Evolutionary conservation across 1,140 invertebrate species (phyloP), one percentile per base, ranked within the genome.

Genomic region (Lasioglossum baleicum): DNA sequence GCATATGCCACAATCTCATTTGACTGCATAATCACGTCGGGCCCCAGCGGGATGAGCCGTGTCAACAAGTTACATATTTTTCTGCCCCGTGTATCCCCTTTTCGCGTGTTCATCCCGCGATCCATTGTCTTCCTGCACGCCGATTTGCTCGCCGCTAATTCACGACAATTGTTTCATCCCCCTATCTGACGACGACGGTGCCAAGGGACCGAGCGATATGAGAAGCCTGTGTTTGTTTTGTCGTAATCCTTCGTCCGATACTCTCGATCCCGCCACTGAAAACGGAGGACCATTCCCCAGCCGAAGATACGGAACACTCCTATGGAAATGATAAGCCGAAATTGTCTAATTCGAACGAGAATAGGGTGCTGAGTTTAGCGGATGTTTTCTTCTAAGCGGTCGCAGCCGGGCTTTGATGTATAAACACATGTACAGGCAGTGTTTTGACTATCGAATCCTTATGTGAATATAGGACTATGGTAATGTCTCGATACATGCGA

Each of bases 1-100:
- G 91, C 92, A 93, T 93, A 93, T 93, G 92, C 91, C 91, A 93
- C 91, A 92, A 92, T 93, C 92, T 92, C 92, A 93, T 93, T 93
- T 93, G 92, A 93, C 92, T 93, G 88, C 91, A 90, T 93, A 93
- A 93, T 93, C 90, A 90, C 87, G 90, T 91, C 84, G 79, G 88
- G 83, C 87, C 91, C 87, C 72, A 82, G 20, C 1, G 91, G 91
- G 90, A 92, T 91, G 85, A 69, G 84, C 88, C 88, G 87, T 92
- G 91, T 93, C 92, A 93, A 93, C 91, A 93, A 93, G 91, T 93
- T 91, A 92, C 90, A 90, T 88, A 91, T 90, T 89, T 91, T 90
- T 88, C 81, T 84, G 75, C 69, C 48, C 58, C 74, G 51, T 53
- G 42, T 74, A 75, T 76, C 51, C 51, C 60, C 70, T 85, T 84